Evolutionary conservation across 2,888 invertebrate genomes (phyloP).

Genomic region (Ypsolopha sequella): DNA sequence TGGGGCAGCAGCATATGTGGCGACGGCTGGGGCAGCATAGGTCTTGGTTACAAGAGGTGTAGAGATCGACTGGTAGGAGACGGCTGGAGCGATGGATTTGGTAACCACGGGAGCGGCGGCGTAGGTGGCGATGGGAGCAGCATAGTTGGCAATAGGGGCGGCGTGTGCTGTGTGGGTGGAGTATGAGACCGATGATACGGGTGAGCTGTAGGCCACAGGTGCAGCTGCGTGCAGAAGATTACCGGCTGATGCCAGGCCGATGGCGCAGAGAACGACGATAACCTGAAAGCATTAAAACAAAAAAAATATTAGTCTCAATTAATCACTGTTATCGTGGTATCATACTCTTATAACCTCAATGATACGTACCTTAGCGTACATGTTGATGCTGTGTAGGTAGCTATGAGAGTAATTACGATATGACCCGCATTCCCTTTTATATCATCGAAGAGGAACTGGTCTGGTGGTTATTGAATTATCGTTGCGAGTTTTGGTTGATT

Average conservation of each 20-base stretch:
- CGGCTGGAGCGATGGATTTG: conserved; percentile 39
- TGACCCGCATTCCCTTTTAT: conserved; percentile 46
- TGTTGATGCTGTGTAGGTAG: conserved; percentile 37
- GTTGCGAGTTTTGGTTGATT: not conserved
- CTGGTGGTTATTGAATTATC: conserved; percentile 47
- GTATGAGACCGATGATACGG: conserved; percentile 4
- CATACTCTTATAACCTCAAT: too few species aligned
- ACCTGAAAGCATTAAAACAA: conserved; percentile 17
- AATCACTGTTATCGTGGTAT: too few species aligned
- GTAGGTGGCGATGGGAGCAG: conserved; percentile 2
- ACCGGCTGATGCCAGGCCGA: conserved; percentile 58
- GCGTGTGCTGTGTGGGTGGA: conserved; percentile 2
- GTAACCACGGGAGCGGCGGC: too few species aligned
- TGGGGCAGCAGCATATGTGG: conserved; percentile 5
- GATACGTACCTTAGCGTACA: conserved; percentile 43
- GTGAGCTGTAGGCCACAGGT: conserved; percentile 9
- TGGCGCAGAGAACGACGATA: conserved; percentile 42
- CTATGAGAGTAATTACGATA: conserved; percentile 42
- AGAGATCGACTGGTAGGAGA: too few species aligned
- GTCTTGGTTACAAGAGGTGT: too few species aligned
- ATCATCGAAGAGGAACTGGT: conserved; percentile 44
- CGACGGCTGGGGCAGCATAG: conserved; percentile 2
- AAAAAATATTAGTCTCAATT: too few species aligned
- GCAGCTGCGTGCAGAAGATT: conserved; percentile 17
- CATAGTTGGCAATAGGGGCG: conserved; percentile 10